Conservation (phyloP, 2,888 invertebrate genomes). For the Microplitis deprimator region DNA sequence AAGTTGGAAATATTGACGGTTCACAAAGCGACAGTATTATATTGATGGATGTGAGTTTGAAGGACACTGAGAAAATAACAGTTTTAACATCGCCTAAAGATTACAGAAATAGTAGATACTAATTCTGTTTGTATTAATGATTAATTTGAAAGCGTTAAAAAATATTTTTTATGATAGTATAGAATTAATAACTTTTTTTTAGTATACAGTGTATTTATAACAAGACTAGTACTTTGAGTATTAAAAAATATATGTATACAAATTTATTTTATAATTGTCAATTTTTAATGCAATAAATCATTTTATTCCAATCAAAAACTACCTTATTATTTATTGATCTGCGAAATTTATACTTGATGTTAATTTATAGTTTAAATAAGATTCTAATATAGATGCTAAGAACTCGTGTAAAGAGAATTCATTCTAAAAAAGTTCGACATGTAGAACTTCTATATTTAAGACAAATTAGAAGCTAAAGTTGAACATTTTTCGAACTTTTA, state of each 20-base stretch:
- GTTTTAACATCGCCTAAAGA: neutral
- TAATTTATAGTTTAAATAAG: too few species aligned
- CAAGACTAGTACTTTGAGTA: neutral
- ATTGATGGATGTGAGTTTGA: constrained; percentile 17
- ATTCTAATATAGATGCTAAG: too few species aligned
- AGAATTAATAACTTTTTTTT: neutral
- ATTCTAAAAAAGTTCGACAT: too few species aligned
- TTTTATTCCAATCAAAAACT: neutral
- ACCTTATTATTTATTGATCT: too few species aligned
- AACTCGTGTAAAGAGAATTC: too few species aligned
- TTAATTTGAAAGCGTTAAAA: constrained; percentile 18
- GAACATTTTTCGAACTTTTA: too few species aligned
- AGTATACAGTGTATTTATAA: neutral
- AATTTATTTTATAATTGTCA: neutral
- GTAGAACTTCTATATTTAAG: too few species aligned
- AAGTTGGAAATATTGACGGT: constrained; percentile 52
- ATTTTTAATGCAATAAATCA: neutral
- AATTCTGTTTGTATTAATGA: neutral
- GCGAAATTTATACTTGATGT: too few species aligned
- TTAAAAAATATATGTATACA: neutral
- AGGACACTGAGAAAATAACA: neutral
- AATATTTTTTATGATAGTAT: neutral
- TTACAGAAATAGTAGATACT: constrained; percentile 40
- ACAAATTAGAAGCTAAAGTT: too few species aligned
- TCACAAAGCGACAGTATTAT: constrained; percentile 45